Base-by-base conservation (phyloP, 1,140 invertebrate genomes). In the Agrypnia vestita region DNA sequence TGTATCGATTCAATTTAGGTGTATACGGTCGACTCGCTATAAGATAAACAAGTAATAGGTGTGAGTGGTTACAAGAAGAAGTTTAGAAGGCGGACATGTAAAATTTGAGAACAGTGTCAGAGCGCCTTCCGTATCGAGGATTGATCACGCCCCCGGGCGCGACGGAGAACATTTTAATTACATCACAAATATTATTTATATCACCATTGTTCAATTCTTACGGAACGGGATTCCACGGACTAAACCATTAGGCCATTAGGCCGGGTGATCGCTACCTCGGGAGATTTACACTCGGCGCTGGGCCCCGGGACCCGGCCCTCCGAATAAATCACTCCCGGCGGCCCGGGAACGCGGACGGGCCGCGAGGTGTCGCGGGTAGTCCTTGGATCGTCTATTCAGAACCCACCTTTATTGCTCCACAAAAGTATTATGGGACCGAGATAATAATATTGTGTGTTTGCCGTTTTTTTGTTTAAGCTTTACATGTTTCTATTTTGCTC, bases 101-200 rank as follows among this genome's bases (percentile, higher is more conserved):
- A 17, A 7, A 56, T 15, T 9, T n/a, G 7, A 17, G 17, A 15
- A 1, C 12, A 56, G 53, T 56, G 53, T 35, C 25, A 35, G 25
- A 3, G 11, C 51, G 56, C 71, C 71, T 74, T 74, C 71, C 51
- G 51, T 44, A 43, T 55, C 4, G 9, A 56, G 35, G 71, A 74
- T 74, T 17, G 71, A 74, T 74, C 35, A 43, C 12, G 71, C 51
- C 71, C n/a, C 51, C 13, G 25, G 71, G 10, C 13, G 56, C n/a
- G 51, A 55, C 53, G 71, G 71, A 43, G 44, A 74, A 74, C 71
- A 74, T 74, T 74, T 74, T 74, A 74, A 74, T 74, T 74, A 74
- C 25, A 74, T 74, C 51, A 74, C 53, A 62, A 64, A 76, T 51
- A 76, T 76, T 62, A 76, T 76, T 76, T 76, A 76, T 76, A 76